Evolutionary conservation across 2,888 invertebrate species (phyloP).

Genomic region (Lacanobia oleracea): DNA sequence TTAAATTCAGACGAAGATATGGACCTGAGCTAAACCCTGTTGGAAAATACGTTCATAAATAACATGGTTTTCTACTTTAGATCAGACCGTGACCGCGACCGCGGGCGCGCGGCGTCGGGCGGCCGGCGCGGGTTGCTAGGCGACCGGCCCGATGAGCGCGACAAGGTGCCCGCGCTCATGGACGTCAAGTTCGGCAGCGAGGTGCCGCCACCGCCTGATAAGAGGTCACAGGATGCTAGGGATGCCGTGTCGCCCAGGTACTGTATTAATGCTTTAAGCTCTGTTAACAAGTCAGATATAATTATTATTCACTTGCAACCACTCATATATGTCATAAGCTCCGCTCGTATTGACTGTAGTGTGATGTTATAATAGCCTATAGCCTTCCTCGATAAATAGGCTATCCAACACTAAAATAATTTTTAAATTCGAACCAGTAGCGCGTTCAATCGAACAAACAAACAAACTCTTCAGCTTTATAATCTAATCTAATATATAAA

Average conservation of each 20-base stretch:
- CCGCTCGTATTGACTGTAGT: no score
- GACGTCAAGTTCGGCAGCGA: constrained; percentile 83
- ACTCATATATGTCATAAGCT: no score
- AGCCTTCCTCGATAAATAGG: no score
- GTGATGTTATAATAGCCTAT: no score
- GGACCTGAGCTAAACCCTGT: no score
- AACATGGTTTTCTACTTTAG: constrained; percentile 23
- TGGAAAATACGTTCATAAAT: neutral
- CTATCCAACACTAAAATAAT: no score
- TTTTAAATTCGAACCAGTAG: no score
- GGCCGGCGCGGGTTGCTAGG: constrained; percentile 82
- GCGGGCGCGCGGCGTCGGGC: constrained; percentile 59
- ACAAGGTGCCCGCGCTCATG: constrained; percentile 83
- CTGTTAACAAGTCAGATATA: neutral
- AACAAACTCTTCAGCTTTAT: no score
- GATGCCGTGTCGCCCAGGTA: constrained; percentile 88
- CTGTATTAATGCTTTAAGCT: neutral
- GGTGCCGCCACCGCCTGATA: constrained; percentile 68
- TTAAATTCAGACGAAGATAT: no score
- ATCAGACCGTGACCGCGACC: constrained; percentile 65
- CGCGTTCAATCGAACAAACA: no score
- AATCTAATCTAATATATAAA: no score
- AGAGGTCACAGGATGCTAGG: constrained; percentile 79
- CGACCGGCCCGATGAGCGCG: constrained; percentile 80
- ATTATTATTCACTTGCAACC: neutral